These are phyloP conservation scores for Isichthys henryi DNA, from an alignment of 2,113 vertebrate genomes.

Conservation along the genomic window DNA sequence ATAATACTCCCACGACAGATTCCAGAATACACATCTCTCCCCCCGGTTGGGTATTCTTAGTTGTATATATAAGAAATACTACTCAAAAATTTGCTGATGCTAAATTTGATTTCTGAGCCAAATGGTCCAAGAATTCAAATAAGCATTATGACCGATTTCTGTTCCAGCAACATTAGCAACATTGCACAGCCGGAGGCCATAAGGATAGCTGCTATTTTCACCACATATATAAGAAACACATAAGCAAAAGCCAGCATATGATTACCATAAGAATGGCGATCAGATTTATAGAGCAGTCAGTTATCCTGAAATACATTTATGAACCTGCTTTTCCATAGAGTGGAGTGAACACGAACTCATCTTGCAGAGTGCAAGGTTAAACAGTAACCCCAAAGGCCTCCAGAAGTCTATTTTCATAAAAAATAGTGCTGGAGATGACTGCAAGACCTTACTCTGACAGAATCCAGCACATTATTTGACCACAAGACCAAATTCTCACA, in stretches of 20 bases:
- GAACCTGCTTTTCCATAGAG: neutral
- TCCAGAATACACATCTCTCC: constrained; percentile 8
- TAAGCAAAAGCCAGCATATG: neutral
- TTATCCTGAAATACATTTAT: neutral
- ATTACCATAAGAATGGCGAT: neutral
- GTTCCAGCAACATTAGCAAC: constrained; percentile 2
- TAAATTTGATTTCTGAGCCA: neutral
- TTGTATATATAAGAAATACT: neutral
- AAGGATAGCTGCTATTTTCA: constrained; percentile 1
- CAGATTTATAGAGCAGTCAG: neutral
- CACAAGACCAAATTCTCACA: neutral
- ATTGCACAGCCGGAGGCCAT: neutral
- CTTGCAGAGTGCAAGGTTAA: constrained; percentile 3
- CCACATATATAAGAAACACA: neutral
- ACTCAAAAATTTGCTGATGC: constrained; percentile 3
- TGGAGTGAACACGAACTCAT: neutral
- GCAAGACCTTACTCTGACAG: neutral
- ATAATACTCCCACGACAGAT: neutral
- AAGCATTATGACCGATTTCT: neutral
- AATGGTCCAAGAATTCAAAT: constrained; percentile 1
- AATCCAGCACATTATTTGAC: neutral
- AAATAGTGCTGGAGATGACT: neutral
- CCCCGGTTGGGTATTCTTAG: neutral
- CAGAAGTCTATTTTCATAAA: neutral
- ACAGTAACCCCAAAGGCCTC: neutral